Evolutionary conservation across 1,140 invertebrate species (phyloP).

Genomic region (Papilio polytes): DNA sequence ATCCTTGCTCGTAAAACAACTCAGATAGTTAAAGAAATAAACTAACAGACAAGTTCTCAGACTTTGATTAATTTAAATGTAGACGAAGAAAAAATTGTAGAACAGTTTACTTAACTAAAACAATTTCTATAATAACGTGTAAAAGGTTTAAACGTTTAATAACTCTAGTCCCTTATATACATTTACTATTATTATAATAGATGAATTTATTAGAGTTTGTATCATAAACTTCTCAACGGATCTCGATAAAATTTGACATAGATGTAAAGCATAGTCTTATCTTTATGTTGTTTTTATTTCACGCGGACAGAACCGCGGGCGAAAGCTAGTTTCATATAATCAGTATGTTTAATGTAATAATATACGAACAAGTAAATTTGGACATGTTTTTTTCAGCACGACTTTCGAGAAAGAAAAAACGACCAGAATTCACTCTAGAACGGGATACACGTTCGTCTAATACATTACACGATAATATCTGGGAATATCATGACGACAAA

Average conservation of each 20-base stretch:
- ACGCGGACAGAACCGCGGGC: too few relatives aligned
- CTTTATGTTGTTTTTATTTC: too few relatives aligned
- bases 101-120: conserved; percentile 5
- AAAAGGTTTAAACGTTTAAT: too few relatives aligned
- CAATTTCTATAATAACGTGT: neutral
- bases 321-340: too few relatives aligned
- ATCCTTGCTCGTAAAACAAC: neutral
- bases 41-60: neutral
- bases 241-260: too few relatives aligned
- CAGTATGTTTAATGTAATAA: conserved; percentile 13
- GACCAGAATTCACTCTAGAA: conserved; percentile 49
- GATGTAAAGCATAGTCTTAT: too few relatives aligned
- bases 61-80: conserved; percentile 9
- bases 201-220: too few relatives aligned
- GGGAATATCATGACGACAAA: conserved; percentile 63
- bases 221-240: too few relatives aligned
- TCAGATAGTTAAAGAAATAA: neutral
- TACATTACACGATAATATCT: conserved; percentile 63
- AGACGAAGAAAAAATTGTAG: neutral
- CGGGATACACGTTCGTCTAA: conserved; percentile 61
- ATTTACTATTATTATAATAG: too few relatives aligned
- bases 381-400: conserved; percentile 57
- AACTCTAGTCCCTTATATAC: too few relatives aligned
- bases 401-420: conserved; percentile 61
- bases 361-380: neutral